phyloP scores from a whole-genome alignment of 2,888 invertebrate species.

The Drosophila setosimentum region DNA sequence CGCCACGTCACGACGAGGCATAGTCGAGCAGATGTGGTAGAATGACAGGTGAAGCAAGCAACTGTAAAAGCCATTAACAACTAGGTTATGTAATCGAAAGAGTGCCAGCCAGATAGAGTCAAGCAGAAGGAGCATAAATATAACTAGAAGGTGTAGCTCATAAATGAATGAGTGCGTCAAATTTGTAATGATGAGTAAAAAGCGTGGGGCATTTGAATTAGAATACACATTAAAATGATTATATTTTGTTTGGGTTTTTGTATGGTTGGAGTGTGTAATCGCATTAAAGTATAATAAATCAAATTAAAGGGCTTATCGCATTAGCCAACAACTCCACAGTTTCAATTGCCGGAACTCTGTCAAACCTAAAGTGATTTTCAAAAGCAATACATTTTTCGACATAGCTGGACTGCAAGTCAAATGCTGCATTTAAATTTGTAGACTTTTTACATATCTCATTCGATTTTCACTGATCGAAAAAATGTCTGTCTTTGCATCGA shows the following conservation, averaged over 20 bases:
- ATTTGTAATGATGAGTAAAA: constrained; percentile 9
- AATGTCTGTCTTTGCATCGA: too few species aligned
- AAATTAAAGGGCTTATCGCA: not conserved
- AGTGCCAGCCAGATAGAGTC: constrained; percentile 14
- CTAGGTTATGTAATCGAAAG: constrained; percentile 71
- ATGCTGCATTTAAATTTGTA: not conserved
- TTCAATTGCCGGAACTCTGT: not conserved
- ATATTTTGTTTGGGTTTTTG: not conserved
- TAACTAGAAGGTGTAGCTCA: constrained; percentile 5
- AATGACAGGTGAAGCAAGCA: constrained; percentile 22
- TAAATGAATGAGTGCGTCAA: constrained; percentile 26
- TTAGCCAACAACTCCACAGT: not conserved
- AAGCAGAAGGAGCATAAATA: not conserved
- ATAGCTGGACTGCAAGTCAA: too few species aligned
- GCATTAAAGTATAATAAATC: not conserved
- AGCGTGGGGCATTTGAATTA: constrained; percentile 3
- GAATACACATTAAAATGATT: not conserved
- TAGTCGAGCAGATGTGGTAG: constrained; percentile 12
- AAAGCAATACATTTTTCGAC: not conserved
- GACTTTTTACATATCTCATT: not conserved
- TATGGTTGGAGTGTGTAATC: not conserved
- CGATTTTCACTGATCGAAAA: not conserved
- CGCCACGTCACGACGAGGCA: constrained; percentile 67
- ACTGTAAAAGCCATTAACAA: constrained; percentile 68
- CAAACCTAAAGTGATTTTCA: not conserved